Conservation (phyloP, 2,797 vertebrate species). For the Betta splendens region DNA sequence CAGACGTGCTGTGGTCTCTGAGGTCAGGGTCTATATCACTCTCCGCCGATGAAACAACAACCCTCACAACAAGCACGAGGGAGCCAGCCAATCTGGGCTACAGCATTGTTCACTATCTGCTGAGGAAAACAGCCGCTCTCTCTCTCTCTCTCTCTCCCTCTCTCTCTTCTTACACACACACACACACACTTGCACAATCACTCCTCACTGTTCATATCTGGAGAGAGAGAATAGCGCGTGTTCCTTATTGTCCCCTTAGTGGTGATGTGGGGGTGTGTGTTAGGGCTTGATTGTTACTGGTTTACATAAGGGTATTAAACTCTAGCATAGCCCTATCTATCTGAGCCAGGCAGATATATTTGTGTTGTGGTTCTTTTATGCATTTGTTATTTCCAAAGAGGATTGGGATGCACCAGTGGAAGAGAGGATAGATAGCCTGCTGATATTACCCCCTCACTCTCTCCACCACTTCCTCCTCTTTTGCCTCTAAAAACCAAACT, state of each 20-base stretch:
- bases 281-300: constrained; percentile 82
- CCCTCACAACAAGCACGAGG: constrained; percentile 61
- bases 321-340: constrained; percentile 80
- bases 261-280: constrained; percentile 81
- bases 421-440: constrained; percentile 81
- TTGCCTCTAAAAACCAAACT: constrained; percentile 67
- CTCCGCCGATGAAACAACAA: constrained; percentile 68
- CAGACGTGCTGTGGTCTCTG: constrained; percentile 62
- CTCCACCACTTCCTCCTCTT: constrained; percentile 60
- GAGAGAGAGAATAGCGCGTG: constrained; percentile 74
- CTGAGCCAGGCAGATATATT: constrained; percentile 83
- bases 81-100: constrained; percentile 75
- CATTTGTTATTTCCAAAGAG: constrained; percentile 85
- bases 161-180: constrained; percentile 12
- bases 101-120: constrained; percentile 79
- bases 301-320: constrained; percentile 85
- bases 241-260: constrained; percentile 81
- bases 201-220: constrained; percentile 74
- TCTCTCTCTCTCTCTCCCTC: constrained; percentile 29
- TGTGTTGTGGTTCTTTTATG: constrained; percentile 83
- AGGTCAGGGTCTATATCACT: constrained; percentile 73
- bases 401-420: constrained; percentile 80
- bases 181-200: constrained; percentile 50
- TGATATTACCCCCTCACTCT: constrained; percentile 77
- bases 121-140: constrained; percentile 57